Conservation (phyloP, 2,113 vertebrate species). For the Proteles cristata region DNA sequence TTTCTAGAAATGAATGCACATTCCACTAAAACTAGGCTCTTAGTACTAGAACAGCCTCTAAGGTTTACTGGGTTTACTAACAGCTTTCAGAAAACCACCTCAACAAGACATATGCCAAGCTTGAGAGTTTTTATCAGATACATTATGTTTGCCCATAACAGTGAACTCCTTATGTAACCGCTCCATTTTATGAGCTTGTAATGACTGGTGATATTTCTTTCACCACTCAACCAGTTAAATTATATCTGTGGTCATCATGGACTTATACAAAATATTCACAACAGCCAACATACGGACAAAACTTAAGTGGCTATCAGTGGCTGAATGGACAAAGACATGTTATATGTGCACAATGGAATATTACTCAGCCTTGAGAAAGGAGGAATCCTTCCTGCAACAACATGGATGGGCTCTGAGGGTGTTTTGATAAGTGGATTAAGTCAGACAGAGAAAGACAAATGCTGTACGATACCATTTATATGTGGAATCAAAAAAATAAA, state of each 20-base stretch:
- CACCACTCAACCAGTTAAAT: not conserved
- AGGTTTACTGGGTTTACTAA: not conserved
- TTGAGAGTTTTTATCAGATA: not conserved
- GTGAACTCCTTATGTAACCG: not conserved
- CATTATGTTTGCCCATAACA: not conserved
- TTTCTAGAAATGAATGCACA: not conserved
- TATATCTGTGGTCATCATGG: not conserved
- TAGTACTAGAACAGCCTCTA: not conserved
- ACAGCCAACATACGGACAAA: not conserved
- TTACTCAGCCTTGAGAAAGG: not conserved
- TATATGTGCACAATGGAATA: not conserved
- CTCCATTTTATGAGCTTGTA: not conserved
- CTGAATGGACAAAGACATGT: not conserved
- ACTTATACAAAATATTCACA: not conserved
- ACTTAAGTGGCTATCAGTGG: not conserved
- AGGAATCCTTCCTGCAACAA: not conserved
- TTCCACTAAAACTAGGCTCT: not conserved
- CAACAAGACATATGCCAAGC: not conserved
- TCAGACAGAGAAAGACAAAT: not conserved
- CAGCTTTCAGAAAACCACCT: not conserved
- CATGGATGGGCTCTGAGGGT: not conserved
- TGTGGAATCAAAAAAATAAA: not conserved
- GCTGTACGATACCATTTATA: not conserved
- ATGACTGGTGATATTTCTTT: not conserved
- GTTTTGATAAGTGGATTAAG: not conserved